Evolutionary conservation across 2,888 invertebrate species (phyloP).

Genomic region (Leptinotarsa rubiginosa): DNA sequence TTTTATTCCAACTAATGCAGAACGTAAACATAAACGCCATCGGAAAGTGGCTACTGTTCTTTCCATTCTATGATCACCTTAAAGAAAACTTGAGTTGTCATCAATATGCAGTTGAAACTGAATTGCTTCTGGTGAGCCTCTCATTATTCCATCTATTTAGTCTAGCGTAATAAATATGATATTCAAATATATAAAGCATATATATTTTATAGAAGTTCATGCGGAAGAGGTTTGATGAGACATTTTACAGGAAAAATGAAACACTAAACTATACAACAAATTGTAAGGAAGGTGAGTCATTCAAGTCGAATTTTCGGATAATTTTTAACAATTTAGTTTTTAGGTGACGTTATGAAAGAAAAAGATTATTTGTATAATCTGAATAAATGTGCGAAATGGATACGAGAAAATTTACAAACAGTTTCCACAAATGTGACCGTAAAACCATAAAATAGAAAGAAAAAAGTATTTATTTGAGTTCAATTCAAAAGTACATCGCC

Average conservation of each 20-base stretch:
- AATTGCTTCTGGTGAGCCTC: conserved; percentile 33
- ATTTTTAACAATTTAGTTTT: conserved; percentile 2
- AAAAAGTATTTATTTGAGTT: too few relatives aligned
- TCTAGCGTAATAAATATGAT: too few relatives aligned
- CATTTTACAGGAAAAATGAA: not conserved
- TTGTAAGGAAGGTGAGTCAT: not conserved
- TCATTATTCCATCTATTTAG: not conserved
- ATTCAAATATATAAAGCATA: too few relatives aligned
- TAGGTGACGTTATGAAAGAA: conserved; percentile 20
- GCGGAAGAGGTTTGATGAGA: conserved; percentile 22
- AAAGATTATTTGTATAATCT: conserved; percentile 23
- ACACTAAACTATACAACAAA: not conserved
- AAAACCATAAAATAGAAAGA: not conserved
- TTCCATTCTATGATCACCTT: conserved; percentile 32
- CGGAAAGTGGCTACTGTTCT: conserved; percentile 33
- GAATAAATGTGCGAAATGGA: conserved; percentile 27
- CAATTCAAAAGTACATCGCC: too few relatives aligned
- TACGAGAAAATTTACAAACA: conserved; percentile 25
- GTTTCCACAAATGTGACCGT: conserved; percentile 17
- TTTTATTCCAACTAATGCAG: conserved; percentile 38
- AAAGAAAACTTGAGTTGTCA: conserved; percentile 31
- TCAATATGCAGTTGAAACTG: conserved; percentile 21
- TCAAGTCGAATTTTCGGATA: not conserved
- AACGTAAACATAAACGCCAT: not conserved
- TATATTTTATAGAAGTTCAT: conserved; percentile 27